Evolutionary conservation across 2,113 vertebrate genomes (phyloP).

Genomic region (Boleophthalmus pectinirostris): DNA sequence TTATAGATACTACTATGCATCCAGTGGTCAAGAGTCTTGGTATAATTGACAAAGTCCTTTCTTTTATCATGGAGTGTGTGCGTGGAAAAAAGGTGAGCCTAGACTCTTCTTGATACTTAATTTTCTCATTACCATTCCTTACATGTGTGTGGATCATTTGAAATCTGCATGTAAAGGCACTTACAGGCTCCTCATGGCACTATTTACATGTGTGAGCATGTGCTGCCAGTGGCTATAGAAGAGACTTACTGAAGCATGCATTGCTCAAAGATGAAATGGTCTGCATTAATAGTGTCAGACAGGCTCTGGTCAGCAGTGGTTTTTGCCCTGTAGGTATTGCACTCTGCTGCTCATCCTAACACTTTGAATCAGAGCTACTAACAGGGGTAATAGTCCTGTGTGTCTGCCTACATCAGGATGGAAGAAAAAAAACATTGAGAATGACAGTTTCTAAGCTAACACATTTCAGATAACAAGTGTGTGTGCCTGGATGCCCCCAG

Average conservation of each 20-base stretch:
- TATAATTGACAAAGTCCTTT: constrained; percentile 81
- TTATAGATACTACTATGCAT: constrained; percentile 88
- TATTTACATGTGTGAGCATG: constrained; percentile 28
- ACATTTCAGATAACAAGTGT: constrained; percentile 30
- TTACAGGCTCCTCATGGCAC: constrained; percentile 15
- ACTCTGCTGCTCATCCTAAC: constrained; percentile 55
- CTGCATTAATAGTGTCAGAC: constrained; percentile 64
- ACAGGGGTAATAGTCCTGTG: constrained; percentile 52
- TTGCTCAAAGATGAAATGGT: constrained; percentile 57
- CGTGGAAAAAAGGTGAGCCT: constrained; percentile 81
- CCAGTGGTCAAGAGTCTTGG: constrained; percentile 81
- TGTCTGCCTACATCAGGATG: constrained; percentile 36
- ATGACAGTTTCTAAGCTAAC: constrained; percentile 27
- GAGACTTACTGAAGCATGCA: constrained; percentile 46
- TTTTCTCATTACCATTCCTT: not conserved
- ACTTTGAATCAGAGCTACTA: constrained; percentile 50
- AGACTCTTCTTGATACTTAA: not conserved
- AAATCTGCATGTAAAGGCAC: constrained; percentile 5
- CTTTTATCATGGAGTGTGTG: constrained; percentile 80
- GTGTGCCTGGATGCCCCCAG: constrained; percentile 17
- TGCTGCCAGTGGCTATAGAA: constrained; percentile 34
- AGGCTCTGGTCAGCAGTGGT: constrained; percentile 57
- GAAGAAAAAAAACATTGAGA: constrained; percentile 32
- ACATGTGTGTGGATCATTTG: constrained; percentile 5
- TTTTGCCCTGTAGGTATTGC: constrained; percentile 48